Percentiles rank a stretch among this genome's conserved stretches.
These are phyloP conservation scores for Polyommatus icarus DNA, from an alignment of 2,888 invertebrate species.

Conservation along the genomic window DNA sequence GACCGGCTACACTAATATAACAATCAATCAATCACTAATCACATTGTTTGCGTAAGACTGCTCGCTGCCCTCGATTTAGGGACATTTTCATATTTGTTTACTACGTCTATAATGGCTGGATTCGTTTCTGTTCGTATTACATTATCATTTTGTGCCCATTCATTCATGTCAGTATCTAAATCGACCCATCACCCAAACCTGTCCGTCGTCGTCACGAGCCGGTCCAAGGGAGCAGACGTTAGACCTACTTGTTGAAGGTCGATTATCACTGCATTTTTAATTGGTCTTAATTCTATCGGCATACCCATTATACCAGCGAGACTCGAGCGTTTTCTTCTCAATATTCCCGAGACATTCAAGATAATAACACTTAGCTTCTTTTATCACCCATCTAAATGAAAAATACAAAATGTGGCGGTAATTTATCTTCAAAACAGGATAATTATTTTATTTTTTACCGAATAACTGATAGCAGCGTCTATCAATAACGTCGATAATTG, in stretches of 20 bases:
- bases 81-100: conserved; percentile 25
- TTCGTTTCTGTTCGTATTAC: background rate
- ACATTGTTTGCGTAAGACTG: conserved; percentile 59
- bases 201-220: background rate
- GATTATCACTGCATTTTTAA: conserved; percentile 7
- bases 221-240: background rate
- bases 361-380: background rate
- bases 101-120: background rate
- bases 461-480: background rate
- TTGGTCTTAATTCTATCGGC: background rate
- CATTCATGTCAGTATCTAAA: background rate
- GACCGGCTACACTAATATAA: conserved; percentile 49
- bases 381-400: background rate
- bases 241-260: conserved; percentile 1
- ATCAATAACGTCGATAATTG: conserved; percentile 11
- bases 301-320: background rate
- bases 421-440: conserved; percentile 8
- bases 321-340: background rate
- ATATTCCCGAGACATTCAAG: background rate
- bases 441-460: background rate
- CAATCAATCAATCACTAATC: conserved; percentile 71
- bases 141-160: conserved; percentile 15
- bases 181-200: background rate
- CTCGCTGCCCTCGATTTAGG: conserved; percentile 31
- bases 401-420: background rate